Percentiles rank a stretch among this genome's conserved stretches.
These are phyloP conservation scores for Lasioglossum morio DNA, from an alignment of 2,888 invertebrate species.

Conservation along the genomic window DNA sequence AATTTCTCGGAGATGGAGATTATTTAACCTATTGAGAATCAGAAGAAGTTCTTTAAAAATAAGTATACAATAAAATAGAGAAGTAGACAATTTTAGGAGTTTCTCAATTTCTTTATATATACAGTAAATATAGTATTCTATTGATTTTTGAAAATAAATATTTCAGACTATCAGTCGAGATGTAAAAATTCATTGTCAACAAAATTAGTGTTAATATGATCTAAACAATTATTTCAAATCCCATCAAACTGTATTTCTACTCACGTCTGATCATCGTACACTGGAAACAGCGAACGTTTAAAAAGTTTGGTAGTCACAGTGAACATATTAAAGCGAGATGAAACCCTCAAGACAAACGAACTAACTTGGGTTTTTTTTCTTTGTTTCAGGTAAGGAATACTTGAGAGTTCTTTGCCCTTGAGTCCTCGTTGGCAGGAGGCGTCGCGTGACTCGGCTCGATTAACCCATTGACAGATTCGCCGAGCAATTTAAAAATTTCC, in stretches of 20 bases:
- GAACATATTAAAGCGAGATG: neutral
- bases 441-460: constrained; percentile 44
- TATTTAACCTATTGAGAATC: no score
- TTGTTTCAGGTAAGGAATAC: constrained; percentile 78
- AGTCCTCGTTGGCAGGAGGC: constrained; percentile 8
- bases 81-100: neutral
- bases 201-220: neutral
- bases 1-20: no score
- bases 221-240: neutral
- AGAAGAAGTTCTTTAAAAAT: no score
- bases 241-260: neutral
- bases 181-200: no score
- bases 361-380: constrained; percentile 50
- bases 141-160: no score
- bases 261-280: no score
- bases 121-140: no score
- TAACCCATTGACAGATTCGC: constrained; percentile 60
- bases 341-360: neutral
- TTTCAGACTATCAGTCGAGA: no score
- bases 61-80: no score
- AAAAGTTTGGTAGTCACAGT: neutral
- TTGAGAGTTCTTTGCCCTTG: constrained; percentile 26
- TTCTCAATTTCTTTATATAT: no score
- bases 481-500: constrained; percentile 46
- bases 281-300: neutral